A percentile compares a stretch with the other conserved stretches of the same genome.
Conservation (phyloP, 2,797 vertebrate species). For the Natrix natrix region DNA sequence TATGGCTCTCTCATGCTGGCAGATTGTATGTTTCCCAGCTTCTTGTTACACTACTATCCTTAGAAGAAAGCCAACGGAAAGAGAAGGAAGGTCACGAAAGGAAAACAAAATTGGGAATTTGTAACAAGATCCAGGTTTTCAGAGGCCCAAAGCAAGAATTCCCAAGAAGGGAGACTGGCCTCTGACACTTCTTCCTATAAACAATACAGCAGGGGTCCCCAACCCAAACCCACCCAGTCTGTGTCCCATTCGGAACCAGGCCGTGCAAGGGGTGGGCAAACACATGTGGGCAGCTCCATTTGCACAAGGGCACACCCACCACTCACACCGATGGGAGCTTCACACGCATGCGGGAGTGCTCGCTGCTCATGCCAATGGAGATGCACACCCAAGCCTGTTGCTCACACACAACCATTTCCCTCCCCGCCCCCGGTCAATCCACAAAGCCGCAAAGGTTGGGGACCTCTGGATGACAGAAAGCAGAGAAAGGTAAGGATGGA, state of each 20-base stretch:
- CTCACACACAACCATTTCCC: neutral
- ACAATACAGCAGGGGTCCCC: neutral
- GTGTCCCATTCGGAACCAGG: neutral
- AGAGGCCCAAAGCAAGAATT: neutral
- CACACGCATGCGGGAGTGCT: neutral
- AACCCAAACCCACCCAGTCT: neutral
- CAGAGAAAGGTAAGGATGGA: neutral
- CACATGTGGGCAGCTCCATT: neutral
- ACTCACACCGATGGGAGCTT: neutral
- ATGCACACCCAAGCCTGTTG: fast-evolving
- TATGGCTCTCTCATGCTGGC: neutral
- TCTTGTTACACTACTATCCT: neutral
- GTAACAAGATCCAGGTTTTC: neutral
- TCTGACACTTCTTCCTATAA: neutral
- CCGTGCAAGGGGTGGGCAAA: neutral
- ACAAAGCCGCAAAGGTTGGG: neutral
- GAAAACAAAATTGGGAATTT: fast-evolving
- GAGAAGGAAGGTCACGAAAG: neutral
- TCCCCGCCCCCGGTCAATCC: too few relatives aligned
- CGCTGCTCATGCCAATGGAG: neutral
- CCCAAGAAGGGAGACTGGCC: neutral
- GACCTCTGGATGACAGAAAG: neutral
- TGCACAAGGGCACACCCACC: neutral
- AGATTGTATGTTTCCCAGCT: neutral
- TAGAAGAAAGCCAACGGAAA: neutral